Evolutionary conservation across 2,888 invertebrate species (phyloP), one percentile per base, ranked within the genome.

Genomic region (Callyntrura guangdongensis): DNA sequence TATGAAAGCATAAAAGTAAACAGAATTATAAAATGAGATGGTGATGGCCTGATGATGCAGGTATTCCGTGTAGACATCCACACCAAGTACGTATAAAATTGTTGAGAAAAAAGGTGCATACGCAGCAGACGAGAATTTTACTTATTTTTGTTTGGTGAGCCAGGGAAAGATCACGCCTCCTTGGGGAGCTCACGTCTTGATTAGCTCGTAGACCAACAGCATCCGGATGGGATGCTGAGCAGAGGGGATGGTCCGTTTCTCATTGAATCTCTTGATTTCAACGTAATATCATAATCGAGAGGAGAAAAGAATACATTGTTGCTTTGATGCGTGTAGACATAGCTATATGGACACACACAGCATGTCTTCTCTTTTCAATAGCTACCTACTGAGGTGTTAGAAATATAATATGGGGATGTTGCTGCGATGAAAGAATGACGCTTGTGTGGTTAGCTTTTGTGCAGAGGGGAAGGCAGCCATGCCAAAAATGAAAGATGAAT

Each of bases 151-250:
- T 74, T 86, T 86, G 86, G 61, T 47, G 86, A 74, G 61, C 36
- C 74, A 61, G 61, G 59, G 64, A 61, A 86, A 61, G 88, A 82
- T 49, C 69, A 88, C 88, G 88, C 88, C 88, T 88, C 59, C 45
- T 83, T 56, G 72, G 82, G 49, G 56, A 56, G 81, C 81, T 72
- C 88, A 88, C 69, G 74, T 88, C 88, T 88, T 88, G 82, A 88
- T 72, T 82, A 82, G 88, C 61, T 20, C 25, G 61, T 59, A 22
- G 69, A 74, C 88, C 82, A 88, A 88, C 82, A 72, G 88, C 82
- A 88, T 88, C 82, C 82, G 88, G 72, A 82, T 82, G 45, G 64
- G 47, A 82, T 82, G 49, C 74, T 82, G 9, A 25, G 25, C 8
- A 47, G 82, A 88, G 72, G 82, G 82, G 82, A 47, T 88, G 82